Percentiles rank a stretch among this genome's conserved stretches.
Evolutionary conservation across 2,888 invertebrate genomes (phyloP).

Genomic region (Cinara cedri): DNA sequence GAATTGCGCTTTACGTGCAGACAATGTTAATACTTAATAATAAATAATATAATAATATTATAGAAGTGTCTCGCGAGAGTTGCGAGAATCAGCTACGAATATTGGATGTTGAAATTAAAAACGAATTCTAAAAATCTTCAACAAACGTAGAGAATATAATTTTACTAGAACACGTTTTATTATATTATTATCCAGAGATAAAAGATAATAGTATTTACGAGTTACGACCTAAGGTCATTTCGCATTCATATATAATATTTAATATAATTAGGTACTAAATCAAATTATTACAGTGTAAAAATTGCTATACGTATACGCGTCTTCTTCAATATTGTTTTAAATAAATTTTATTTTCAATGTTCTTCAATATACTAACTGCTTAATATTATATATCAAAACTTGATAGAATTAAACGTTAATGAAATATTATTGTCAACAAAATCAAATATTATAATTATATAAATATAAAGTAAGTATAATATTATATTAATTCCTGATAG

Average conservation of each 20-base stretch:
- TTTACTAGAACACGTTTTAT: background rate
- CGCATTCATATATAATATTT: no score
- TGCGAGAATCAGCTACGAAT: no score
- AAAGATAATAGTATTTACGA: conserved; percentile 3
- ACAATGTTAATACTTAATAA: no score
- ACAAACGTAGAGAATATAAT: background rate
- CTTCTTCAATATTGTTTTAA: background rate
- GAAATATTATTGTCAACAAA: no score
- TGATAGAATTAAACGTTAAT: no score
- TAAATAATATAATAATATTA: no score
- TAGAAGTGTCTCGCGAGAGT: no score
- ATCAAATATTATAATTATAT: no score
- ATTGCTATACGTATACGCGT: background rate
- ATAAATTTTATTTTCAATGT: background rate
- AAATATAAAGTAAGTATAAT: no score
- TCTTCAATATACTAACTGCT: background rate
- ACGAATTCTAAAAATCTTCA: background rate
- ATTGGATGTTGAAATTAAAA: background rate
- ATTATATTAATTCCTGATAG: no score
- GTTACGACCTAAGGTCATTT: background rate
- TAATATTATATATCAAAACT: no score
- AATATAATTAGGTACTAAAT: background rate
- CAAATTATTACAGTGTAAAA: background rate
- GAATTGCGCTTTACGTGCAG: no score
- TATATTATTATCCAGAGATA: background rate